phyloP scores from a whole-genome alignment of 2,797 vertebrate species.

The Lacerta viridis region DNA sequence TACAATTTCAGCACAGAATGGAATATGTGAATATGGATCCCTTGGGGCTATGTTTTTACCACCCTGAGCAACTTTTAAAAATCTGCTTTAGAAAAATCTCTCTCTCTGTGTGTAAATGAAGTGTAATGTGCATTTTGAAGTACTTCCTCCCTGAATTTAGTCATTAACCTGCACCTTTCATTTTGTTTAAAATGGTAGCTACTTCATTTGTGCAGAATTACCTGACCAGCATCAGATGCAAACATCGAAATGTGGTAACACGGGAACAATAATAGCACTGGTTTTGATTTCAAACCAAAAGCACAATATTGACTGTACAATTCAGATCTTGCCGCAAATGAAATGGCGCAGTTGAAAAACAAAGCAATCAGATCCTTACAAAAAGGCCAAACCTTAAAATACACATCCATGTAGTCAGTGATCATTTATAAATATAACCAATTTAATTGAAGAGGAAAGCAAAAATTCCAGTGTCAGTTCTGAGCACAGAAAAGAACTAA shows the following conservation, averaged over 20 bases:
- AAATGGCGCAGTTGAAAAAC: no score
- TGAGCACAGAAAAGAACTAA: background rate
- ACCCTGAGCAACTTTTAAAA: background rate
- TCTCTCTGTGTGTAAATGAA: background rate
- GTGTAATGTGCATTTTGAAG: background rate
- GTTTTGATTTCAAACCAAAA: background rate
- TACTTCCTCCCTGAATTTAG: background rate
- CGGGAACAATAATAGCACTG: background rate
- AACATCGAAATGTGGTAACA: background rate
- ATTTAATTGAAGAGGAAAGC: background rate
- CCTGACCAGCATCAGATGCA: background rate
- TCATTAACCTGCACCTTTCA: background rate
- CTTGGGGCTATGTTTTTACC: fast-evolving
- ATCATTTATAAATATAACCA: background rate
- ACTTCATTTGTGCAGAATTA: background rate
- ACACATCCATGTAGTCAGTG: background rate
- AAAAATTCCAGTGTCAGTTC: background rate
- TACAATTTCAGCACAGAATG: background rate
- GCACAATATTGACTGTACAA: background rate
- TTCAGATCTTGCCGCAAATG: background rate
- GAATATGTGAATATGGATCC: background rate
- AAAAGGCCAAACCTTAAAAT: background rate
- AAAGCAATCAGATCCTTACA: background rate
- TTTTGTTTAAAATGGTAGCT: background rate
- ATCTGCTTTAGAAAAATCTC: fast-evolving